Evolutionary conservation across 2,113 vertebrate genomes (phyloP).

Genomic region (Azemiops feae): DNA sequence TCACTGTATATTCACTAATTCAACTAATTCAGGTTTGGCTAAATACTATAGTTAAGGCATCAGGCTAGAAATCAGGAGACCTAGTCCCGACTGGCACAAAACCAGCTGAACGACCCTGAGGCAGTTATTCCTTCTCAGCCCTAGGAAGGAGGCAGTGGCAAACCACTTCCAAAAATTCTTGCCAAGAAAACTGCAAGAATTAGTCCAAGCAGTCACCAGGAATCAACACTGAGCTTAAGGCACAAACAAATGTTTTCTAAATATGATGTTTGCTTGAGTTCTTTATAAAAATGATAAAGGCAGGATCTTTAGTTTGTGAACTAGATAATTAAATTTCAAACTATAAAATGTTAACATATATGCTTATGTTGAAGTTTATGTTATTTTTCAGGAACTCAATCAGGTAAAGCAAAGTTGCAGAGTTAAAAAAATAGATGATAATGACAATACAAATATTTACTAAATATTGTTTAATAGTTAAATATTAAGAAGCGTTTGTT

Average conservation of each 20-base stretch:
- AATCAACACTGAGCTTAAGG: neutral
- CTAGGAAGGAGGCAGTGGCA: neutral
- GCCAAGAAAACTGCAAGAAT: neutral
- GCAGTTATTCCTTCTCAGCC: neutral
- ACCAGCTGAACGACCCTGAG: neutral
- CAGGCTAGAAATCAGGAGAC: neutral
- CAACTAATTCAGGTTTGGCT: neutral
- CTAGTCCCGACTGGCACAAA: neutral
- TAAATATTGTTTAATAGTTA: neutral
- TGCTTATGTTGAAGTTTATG: neutral
- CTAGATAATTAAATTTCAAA: neutral
- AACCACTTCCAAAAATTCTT: neutral
- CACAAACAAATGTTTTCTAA: neutral
- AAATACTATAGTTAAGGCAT: neutral
- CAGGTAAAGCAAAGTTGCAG: neutral
- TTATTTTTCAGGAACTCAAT: neutral
- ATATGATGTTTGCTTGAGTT: neutral
- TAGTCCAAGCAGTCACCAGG: neutral
- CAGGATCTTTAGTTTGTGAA: neutral
- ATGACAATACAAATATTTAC: neutral
- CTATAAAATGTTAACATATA: neutral
- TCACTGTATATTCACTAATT: neutral
- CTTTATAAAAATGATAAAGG: neutral
- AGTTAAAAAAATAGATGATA: neutral
- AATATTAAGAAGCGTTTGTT: neutral